Base-by-base conservation (phyloP, 1,140 invertebrate genomes). In the Drosophila novamexicana region DNA sequence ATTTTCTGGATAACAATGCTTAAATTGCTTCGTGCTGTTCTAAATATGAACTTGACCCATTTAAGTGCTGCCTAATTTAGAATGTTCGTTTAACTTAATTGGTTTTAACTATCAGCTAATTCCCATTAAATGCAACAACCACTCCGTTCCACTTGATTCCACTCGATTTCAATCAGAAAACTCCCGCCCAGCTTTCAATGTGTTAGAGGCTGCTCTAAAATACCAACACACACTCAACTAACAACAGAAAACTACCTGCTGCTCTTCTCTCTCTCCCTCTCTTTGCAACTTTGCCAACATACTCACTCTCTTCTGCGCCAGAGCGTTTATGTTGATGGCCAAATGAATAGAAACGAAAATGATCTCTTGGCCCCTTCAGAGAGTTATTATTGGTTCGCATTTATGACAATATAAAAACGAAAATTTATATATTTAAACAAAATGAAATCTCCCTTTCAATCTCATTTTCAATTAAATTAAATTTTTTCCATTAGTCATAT, bases 91-190 rank as follows among this genome's bases (percentile, higher is more conserved):
- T 22, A 45, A 52, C 36, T 66, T 34, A 67, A 73, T 59, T 59
- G 32, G 7, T 69, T 36, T 66, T 66, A 72, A 67, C 45, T 65
- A 50, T 61, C 16, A 22, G 49, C 32, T 56, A 36, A 52, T 32
- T 34, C 34, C 18, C 37, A 37, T 66, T 29, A 40, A 47, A 49
- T 7, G 10, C 18, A 53, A 29, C 1, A 59, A 70, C 44, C 45
- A 52, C 34, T 72, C 50, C 52, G 77, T 77, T 77, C 40, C 68
- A 73, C 73, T 67, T 79, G 72, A 77, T 83, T 76, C 40, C 61
- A 73, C 64, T 67, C 72, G 72, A 73, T 83, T 76, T 53, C 44
- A 58, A 47, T 44, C 34, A 40, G 34, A 67, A 66, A 65, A 58
- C 75, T 74, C 70, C 75, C 75, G 45, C 71, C 70, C 52, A 74